Evolutionary conservation across 1,140 invertebrate genomes (phyloP).

Genomic region (Papilio glaucus): DNA sequence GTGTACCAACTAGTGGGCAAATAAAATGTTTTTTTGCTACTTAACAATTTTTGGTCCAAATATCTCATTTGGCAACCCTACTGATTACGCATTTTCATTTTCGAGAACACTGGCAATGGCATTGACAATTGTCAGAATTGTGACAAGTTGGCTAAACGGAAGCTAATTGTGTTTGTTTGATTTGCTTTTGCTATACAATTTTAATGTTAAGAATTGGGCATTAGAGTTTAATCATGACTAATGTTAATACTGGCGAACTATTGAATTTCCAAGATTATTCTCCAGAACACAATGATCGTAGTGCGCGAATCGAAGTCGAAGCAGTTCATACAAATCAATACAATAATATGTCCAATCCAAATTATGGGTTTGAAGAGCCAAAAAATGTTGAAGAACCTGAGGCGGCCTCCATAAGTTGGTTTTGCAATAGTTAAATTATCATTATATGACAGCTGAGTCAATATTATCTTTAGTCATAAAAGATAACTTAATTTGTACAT

Average conservation of each 20-base stretch:
- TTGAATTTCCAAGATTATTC: constrained; percentile 87
- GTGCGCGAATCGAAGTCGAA: constrained; percentile 84
- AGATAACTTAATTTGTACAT: too few species aligned
- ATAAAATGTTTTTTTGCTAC: too few species aligned
- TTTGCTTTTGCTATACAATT: not conserved
- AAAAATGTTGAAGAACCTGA: constrained; percentile 58
- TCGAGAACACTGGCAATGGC: not conserved
- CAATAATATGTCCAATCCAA: constrained; percentile 67
- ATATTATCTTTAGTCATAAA: not conserved
- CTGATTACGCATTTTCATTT: too few species aligned
- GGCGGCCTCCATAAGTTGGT: constrained; percentile 56
- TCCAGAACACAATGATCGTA: constrained; percentile 76
- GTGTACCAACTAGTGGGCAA: too few species aligned
- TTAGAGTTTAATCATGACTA: constrained; percentile 56
- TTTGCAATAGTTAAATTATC: constrained; percentile 2
- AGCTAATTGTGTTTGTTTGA: constrained; percentile 3
- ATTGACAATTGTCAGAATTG: constrained; percentile 1
- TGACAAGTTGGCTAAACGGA: constrained; percentile 6
- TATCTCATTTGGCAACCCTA: too few species aligned
- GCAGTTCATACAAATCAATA: constrained; percentile 77
- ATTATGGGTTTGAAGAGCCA: constrained; percentile 69
- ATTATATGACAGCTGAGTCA: not conserved
- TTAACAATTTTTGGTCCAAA: too few species aligned
- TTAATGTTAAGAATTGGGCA: not conserved
- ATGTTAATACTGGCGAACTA: constrained; percentile 85